Base-by-base conservation (phyloP, 2,113 vertebrate species). In the Pimephales promelas region DNA sequence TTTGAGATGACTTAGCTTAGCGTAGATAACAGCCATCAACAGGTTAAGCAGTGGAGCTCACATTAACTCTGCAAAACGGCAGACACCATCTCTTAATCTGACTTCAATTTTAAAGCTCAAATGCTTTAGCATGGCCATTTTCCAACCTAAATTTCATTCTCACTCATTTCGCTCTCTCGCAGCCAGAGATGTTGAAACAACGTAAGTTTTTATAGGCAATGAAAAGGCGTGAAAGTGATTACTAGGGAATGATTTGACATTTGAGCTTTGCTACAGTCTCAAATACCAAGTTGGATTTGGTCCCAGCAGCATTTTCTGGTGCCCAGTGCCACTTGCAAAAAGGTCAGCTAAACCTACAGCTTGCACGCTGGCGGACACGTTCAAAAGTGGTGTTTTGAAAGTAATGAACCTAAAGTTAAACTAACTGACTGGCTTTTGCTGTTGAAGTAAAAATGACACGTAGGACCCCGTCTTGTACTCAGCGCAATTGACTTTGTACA, bases 71-170 rank as follows among this genome's bases (percentile, higher is more conserved):
- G 56, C 31, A 34, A 36, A 82, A 45, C 59, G 20, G 45, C 64
- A 31, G 49, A 24, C 47, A 5, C 52, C 52, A 61, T 49, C 11
- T 57, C 34, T 73, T 56, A 40, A 40, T 62, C 52, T 66, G 78
- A 79, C 64, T 74, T 82, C 81, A 87, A 75, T 79, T 79, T 82
- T 79, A 62, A 34, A 52, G 79, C 70, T 87, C 79, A 89, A 82
- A 84, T 49, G 16, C 49, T 83, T 87, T 62, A 66, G 73, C 47
- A 81, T 0, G 20, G 43, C 61, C 20, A 68, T 81, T 52, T 52
- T 70, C 62, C 43, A 54, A 70, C 62, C 45, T 6, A 40, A 56
- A 40, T 70, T 80, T 36, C 26, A 31, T 52, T 80, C 57, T 62
- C 36, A 45, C 59, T 54, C 9, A 16, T 66, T 47, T 20, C 16